phyloP scores from a whole-genome alignment of 2,113 vertebrate genomes.

The Gallinago paraguaiae region DNA sequence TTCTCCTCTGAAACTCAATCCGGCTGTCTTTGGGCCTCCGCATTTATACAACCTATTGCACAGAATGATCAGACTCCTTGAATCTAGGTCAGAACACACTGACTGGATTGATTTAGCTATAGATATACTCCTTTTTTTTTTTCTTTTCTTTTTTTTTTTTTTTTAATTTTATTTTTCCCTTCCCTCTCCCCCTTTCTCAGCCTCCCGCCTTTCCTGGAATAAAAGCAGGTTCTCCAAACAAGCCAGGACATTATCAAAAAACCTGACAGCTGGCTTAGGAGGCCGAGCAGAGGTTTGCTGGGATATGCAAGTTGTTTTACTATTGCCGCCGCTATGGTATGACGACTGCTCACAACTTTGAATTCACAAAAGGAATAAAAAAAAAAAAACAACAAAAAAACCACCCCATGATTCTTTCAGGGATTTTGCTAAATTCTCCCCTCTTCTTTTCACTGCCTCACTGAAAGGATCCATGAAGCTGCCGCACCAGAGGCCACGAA shows the following conservation, averaged over 20 bases:
- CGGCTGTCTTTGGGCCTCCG: conserved; percentile 42
- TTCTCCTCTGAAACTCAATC: conserved; percentile 57
- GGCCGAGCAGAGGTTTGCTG: conserved; percentile 41
- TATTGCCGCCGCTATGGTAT: conserved; percentile 14
- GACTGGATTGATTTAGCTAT: conserved; percentile 61
- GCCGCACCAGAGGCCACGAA: conserved; percentile 55
- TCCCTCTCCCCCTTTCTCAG: neutral
- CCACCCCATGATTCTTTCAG: conserved; percentile 39
- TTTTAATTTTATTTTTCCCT: conserved; percentile 1
- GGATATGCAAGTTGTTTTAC: conserved; percentile 50
- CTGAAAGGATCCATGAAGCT: conserved; percentile 66
- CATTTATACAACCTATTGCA: conserved; percentile 59
- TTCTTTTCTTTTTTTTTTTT: neutral
- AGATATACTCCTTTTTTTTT: neutral
- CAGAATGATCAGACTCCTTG: conserved; percentile 29
- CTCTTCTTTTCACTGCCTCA: conserved; percentile 40
- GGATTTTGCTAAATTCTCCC: conserved; percentile 63
- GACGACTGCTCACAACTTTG: conserved; percentile 44
- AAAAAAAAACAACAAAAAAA: conserved; percentile 8
- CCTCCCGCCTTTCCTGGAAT: conserved; percentile 17
- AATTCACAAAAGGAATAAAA: conserved; percentile 25
- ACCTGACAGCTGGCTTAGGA: conserved; percentile 19
- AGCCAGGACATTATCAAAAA: conserved; percentile 50
- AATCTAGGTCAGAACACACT: conserved; percentile 69
- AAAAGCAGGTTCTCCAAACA: conserved; percentile 35